Percentiles rank a stretch among this genome's conserved stretches.
phyloP scores from a whole-genome alignment of 1,140 invertebrate species.

The Pseudomyrmex pallidus region DNA sequence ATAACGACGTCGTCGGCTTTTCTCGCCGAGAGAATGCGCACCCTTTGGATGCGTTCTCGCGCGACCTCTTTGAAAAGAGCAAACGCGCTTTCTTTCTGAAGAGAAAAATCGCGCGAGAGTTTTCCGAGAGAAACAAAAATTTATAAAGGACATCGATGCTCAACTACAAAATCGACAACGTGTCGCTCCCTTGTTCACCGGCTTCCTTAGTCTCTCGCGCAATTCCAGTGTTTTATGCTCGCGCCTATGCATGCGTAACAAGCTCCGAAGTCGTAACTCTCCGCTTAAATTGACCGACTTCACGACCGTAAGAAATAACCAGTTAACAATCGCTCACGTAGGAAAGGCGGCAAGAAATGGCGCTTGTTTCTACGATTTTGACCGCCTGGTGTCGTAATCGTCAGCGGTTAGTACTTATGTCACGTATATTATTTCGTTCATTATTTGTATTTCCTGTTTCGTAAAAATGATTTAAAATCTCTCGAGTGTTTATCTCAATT shows the following conservation, averaged over 20 bases:
- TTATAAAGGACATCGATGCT: background rate
- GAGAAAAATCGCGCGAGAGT: background rate
- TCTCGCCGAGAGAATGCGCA: constrained; percentile 26
- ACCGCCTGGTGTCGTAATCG: constrained; percentile 3
- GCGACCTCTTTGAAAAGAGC: background rate
- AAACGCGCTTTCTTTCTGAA: background rate
- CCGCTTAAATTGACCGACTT: constrained; percentile 54
- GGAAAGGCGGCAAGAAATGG: background rate
- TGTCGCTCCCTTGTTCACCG: background rate
- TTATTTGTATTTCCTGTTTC: background rate
- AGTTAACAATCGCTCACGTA: constrained; percentile 69
- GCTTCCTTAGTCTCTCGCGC: constrained; percentile 28
- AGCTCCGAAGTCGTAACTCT: constrained; percentile 73
- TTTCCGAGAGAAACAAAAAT: constrained; percentile 23
- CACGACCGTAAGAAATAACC: constrained; percentile 55
- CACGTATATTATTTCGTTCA: constrained; percentile 14
- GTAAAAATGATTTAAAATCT: background rate
- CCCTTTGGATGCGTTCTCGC: constrained; percentile 1
- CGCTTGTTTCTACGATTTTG: constrained; percentile 27
- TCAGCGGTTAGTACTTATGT: constrained; percentile 5
- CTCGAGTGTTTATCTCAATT: background rate
- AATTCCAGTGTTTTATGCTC: constrained; percentile 69
- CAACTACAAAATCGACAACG: constrained; percentile 35
- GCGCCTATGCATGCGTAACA: constrained; percentile 79
- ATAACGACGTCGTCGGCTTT: constrained; percentile 64